Evolutionary conservation across 2,797 vertebrate genomes (phyloP).

Genomic region (Onychomys leucogaster): DNA sequence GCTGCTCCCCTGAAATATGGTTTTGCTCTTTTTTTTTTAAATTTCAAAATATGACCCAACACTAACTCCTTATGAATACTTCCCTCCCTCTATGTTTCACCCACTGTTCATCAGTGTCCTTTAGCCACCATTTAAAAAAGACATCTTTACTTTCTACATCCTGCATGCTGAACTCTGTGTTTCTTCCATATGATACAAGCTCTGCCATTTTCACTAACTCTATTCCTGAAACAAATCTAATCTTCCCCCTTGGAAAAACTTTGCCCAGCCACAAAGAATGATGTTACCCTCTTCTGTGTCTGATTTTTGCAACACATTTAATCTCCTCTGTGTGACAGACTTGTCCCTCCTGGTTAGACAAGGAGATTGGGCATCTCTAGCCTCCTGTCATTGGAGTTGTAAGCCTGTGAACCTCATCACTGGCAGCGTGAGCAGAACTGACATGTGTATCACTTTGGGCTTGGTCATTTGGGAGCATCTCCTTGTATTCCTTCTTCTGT

Average conservation of each 20-base stretch:
- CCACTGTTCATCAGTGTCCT: neutral
- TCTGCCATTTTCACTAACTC: neutral
- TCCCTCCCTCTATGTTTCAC: neutral
- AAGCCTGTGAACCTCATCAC: too few species aligned
- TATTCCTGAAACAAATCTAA: neutral
- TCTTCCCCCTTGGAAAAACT: neutral
- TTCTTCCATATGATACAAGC: rapidly evolving
- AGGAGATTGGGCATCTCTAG: neutral
- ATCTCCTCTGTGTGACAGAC: neutral
- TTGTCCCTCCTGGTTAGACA: neutral
- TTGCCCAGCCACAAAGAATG: neutral
- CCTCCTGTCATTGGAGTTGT: neutral
- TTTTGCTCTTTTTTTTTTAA: neutral
- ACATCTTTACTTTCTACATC: neutral
- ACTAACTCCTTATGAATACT: neutral
- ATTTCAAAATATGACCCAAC: neutral
- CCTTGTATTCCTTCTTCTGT: neutral
- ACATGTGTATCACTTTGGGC: neutral
- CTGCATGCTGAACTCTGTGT: neutral
- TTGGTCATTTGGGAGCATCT: neutral
- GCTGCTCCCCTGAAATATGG: neutral
- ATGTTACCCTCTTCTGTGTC: neutral
- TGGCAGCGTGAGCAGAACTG: neutral
- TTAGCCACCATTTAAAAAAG: neutral
- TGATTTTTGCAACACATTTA: neutral